Evolutionary conservation across 1,140 invertebrate species (phyloP), one percentile per base, ranked within the genome.

Genomic region (Scaptodrosophila lebanonensis): DNA sequence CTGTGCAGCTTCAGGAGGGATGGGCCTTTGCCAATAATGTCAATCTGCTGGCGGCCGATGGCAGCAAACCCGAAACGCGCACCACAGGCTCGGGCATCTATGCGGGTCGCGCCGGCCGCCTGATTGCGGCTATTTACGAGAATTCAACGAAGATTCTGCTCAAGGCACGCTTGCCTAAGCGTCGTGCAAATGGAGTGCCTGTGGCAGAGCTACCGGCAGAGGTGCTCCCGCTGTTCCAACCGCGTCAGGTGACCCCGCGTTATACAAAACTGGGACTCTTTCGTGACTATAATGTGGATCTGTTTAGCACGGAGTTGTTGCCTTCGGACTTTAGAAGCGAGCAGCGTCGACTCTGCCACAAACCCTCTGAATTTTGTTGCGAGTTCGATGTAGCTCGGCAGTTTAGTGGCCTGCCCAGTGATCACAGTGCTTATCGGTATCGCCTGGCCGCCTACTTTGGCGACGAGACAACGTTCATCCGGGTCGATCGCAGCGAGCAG

Each of bases 11-110:
- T 25, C 87, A 89, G 60, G 70, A 88, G 45, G 88, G 88, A 9
- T 91, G 89, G 88, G 87, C 90, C 1, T 88, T 67, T 47, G 83
- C 72, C 1, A 88, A 88, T 7, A 79, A 88, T 57, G 86, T 88
- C 0, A 91, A 91, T 60, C 58, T 91, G 2, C 56, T 91, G 9
- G 87, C 88, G 0, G 82, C 88, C 25, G 88, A 89, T 15, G 87
- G 65, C 29, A 88, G 87, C 63, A 48, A 72, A 20, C 84, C 84
- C 0, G 56, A 16, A 1, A 58, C 35, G 5, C 85, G 84, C 2
- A 84, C 70, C 25, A 85, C 85, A 9, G 88, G 88, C 1, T 84
- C 84, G 2, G 88, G 88, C 3, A 89, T 89, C 27, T 89, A 83
- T 82, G 66, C 85, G 1, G 89, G 89, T 2, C 69, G 73, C 1